Percentiles rank a stretch among this genome's conserved stretches.
phyloP scores from a whole-genome alignment of 1,140 invertebrate species.

The Saxidomus purpurata region DNA sequence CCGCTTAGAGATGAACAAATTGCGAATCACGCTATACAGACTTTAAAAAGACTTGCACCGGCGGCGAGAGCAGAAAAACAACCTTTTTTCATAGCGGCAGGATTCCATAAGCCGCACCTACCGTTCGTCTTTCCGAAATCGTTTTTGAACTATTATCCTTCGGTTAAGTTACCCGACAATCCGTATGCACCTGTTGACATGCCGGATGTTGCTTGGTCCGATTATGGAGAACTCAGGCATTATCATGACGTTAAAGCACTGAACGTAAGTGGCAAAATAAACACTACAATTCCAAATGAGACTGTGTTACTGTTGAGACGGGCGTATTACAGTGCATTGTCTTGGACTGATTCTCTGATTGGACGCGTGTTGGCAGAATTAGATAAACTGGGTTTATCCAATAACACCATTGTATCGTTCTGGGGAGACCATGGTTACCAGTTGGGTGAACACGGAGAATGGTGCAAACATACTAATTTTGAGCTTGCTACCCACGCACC shows the following conservation, averaged over 20 bases:
- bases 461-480: constrained; percentile 96
- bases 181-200: constrained; percentile 56
- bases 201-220: constrained; percentile 63
- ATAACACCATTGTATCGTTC: constrained; percentile 92
- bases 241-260: constrained; percentile 55
- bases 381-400: constrained; percentile 85
- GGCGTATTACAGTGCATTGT: constrained; percentile 91
- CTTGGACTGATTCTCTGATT: constrained; percentile 93
- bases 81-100: constrained; percentile 74
- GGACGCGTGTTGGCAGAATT: constrained; percentile 90
- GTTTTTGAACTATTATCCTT: constrained; percentile 59
- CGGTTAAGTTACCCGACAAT: constrained; percentile 59
- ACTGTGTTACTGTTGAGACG: constrained; percentile 47
- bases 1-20: constrained; percentile 31
- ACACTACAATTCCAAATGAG: constrained; percentile 58
- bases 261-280: constrained; percentile 10
- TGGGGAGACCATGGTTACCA: constrained; percentile 96
- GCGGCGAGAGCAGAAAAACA: neutral
- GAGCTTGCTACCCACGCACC: constrained; percentile 89
- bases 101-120: constrained; percentile 74
- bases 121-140: constrained; percentile 68
- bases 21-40: constrained; percentile 25
- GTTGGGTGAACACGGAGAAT: constrained; percentile 93
- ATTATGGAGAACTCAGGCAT: constrained; percentile 14
- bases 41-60: constrained; percentile 31